A percentile compares a stretch with the other conserved stretches of the same genome.
Conservation (phyloP, 2,888 invertebrate species). For the Gerris lacustris region DNA sequence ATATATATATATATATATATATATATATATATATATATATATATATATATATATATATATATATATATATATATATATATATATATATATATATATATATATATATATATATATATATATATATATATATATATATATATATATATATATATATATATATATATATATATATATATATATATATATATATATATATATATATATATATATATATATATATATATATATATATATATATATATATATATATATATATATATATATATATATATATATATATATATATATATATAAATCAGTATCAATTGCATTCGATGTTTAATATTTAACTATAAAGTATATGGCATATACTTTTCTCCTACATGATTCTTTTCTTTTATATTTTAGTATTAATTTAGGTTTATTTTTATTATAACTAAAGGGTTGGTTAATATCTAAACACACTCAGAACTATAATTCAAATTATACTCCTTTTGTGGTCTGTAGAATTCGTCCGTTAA, state of each 20-base stretch:
- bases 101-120: background rate
- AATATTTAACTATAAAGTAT: too few species aligned
- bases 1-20: constrained; percentile 1
- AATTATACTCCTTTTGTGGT: too few species aligned
- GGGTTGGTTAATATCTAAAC: too few species aligned
- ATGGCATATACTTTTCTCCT: too few species aligned
- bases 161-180: background rate
- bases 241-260: constrained; percentile 1
- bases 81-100: background rate
- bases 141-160: background rate
- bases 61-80: constrained; percentile 1
- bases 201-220: background rate
- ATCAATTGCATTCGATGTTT: too few species aligned
- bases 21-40: background rate
- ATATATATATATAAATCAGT: background rate
- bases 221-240: background rate
- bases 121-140: constrained; percentile 1
- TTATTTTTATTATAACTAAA: too few species aligned
- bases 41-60: background rate
- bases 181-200: constrained; percentile 1
- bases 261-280: background rate
- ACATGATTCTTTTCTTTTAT: too few species aligned
- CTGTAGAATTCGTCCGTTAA: too few species aligned
- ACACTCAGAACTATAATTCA: too few species aligned
- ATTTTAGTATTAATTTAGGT: too few species aligned